Conservation (phyloP, 1,140 invertebrate species). For the Helicoverpa armigera region DNA sequence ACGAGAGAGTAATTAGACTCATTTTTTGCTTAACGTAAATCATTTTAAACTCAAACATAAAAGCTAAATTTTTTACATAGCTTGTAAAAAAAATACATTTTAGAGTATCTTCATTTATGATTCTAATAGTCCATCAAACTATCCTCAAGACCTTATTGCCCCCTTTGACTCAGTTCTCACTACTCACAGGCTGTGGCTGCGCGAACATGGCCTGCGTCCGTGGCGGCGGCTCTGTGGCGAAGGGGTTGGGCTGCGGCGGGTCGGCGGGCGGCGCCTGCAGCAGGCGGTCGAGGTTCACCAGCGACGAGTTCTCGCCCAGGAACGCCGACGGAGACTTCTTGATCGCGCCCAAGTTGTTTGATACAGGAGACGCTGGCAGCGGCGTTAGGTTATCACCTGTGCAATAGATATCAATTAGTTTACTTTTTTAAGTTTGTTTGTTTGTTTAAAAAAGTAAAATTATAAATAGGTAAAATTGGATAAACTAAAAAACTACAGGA, state of each 20-base stretch:
- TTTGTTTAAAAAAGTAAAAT: too few species aligned
- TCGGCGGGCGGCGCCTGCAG: slow-evolving; percentile 89
- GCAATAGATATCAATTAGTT: not conserved
- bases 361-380: slow-evolving; percentile 56
- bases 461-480: too few species aligned
- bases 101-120: too few species aligned
- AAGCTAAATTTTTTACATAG: too few species aligned
- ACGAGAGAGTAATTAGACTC: not conserved
- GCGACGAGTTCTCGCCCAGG: slow-evolving; percentile 96
- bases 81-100: too few species aligned
- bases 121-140: too few species aligned
- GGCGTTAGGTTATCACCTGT: slow-evolving; percentile 65
- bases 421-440: too few species aligned
- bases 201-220: slow-evolving; percentile 61
- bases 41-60: too few species aligned
- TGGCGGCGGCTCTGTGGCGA: slow-evolving; percentile 58
- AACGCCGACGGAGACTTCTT: slow-evolving; percentile 97
- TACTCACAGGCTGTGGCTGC: slow-evolving; percentile 60
- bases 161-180: too few species aligned
- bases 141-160: too few species aligned
- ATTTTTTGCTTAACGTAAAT: too few species aligned
- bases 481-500: too few species aligned
- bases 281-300: slow-evolving; percentile 98
- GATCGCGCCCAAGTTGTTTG: slow-evolving; percentile 80
- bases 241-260: slow-evolving; percentile 78